A percentile compares a stretch with the other conserved stretches of the same genome.
Evolutionary conservation across 2,113 vertebrate genomes (phyloP).

Genomic region (Cercopithecus mona): DNA sequence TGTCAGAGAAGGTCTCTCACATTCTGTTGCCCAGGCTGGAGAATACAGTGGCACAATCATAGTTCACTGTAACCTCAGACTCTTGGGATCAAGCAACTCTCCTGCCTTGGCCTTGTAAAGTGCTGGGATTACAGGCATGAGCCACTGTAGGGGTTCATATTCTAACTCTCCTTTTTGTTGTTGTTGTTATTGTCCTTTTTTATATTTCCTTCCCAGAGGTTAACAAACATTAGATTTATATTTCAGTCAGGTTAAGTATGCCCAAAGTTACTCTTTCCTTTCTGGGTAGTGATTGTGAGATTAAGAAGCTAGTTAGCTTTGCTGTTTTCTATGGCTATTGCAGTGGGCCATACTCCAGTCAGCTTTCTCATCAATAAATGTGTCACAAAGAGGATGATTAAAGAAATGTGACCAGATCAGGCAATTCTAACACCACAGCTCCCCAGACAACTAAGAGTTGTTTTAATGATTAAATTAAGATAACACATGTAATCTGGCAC

Average conservation of each 20-base stretch:
- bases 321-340: conserved; percentile 5
- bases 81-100: too few relatives aligned
- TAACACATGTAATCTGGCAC: background rate
- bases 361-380: conserved; percentile 2
- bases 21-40: too few relatives aligned
- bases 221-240: conserved; percentile 20
- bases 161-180: conserved; percentile 6
- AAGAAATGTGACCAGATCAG: background rate
- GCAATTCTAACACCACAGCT: background rate
- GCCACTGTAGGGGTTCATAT: background rate
- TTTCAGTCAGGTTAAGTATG: background rate
- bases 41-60: too few relatives aligned
- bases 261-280: background rate
- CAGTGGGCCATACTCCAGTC: background rate
- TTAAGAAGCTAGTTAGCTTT: conserved; percentile 1
- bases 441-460: background rate
- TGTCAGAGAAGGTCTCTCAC: background rate
- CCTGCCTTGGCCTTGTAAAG: too few relatives aligned
- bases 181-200: background rate
- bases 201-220: background rate
- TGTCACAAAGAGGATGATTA: background rate
- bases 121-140: too few relatives aligned
- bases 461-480: background rate
- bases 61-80: too few relatives aligned
- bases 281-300: background rate